Conservation (phyloP, 2,113 vertebrate species). For the Hylia prasina region DNA sequence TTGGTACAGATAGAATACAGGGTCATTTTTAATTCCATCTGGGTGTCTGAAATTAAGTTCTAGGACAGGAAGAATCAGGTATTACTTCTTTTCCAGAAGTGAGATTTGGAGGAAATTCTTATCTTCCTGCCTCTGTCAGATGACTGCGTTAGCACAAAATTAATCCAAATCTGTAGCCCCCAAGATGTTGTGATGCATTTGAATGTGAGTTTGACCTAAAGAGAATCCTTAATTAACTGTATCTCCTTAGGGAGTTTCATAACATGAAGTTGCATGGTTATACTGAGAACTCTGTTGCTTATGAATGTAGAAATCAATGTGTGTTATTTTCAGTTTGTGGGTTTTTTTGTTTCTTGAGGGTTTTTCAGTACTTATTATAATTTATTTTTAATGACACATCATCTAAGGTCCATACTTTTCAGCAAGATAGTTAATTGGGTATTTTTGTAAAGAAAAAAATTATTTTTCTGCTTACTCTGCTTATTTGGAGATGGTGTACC, state of each 20-base stretch:
- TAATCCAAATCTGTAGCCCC: not conserved
- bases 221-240: not conserved
- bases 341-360: fast-evolving
- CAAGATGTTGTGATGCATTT: conserved; percentile 7
- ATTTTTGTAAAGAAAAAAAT: not conserved
- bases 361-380: not conserved
- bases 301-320: not conserved
- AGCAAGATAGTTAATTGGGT: not conserved
- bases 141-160: not conserved
- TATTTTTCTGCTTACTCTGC: not conserved
- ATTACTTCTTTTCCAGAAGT: not conserved
- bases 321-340: not conserved
- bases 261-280: not conserved
- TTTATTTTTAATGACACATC: not conserved
- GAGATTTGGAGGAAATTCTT: conserved; percentile 13
- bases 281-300: not conserved
- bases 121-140: conserved; percentile 2
- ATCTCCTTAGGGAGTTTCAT: not conserved
- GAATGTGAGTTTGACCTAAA: conserved; percentile 5
- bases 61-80: not conserved
- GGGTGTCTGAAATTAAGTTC: conserved; percentile 1
- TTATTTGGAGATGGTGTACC: not conserved
- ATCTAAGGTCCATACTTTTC: not conserved
- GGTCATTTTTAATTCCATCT: conserved; percentile 22
- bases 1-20: not conserved